These are phyloP conservation scores for Coptodon bakossiorum DNA, from an alignment of 2,113 vertebrate genomes.

Conservation along the genomic window DNA sequence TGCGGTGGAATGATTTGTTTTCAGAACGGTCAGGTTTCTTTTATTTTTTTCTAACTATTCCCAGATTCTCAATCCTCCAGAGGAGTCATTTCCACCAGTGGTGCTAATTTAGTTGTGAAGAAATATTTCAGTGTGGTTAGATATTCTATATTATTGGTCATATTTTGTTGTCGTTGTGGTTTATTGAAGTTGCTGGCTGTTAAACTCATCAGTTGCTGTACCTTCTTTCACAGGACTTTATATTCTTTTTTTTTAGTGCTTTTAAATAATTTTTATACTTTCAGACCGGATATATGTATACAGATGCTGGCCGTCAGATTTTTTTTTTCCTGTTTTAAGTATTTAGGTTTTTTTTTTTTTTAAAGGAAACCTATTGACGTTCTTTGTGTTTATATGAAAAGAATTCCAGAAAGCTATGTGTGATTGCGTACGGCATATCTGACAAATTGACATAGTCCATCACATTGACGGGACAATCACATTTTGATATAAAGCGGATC, in stretches of 20 bases:
- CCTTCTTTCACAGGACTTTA: not conserved
- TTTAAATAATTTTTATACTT: not conserved
- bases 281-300: not conserved
- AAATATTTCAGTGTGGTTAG: not conserved
- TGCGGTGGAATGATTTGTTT: conserved; percentile 8
- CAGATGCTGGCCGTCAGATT: not conserved
- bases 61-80: not conserved
- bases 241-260: not conserved
- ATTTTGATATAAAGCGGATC: not conserved
- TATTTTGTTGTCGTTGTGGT: not conserved
- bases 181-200: not conserved
- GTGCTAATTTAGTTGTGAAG: not conserved
- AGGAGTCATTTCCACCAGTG: not conserved
- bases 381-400: not conserved
- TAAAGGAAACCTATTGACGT: not conserved
- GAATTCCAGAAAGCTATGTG: not conserved
- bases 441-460: not conserved
- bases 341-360: not conserved
- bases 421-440: not conserved
- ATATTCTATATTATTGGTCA: not conserved
- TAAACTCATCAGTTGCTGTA: not conserved
- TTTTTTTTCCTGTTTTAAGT: not conserved
- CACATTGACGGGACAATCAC: not conserved
- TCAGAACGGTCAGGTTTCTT: not conserved
- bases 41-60: not conserved